phyloP scores from a whole-genome alignment of 1,140 invertebrate genomes.

The Tetraneura akinire region DNA sequence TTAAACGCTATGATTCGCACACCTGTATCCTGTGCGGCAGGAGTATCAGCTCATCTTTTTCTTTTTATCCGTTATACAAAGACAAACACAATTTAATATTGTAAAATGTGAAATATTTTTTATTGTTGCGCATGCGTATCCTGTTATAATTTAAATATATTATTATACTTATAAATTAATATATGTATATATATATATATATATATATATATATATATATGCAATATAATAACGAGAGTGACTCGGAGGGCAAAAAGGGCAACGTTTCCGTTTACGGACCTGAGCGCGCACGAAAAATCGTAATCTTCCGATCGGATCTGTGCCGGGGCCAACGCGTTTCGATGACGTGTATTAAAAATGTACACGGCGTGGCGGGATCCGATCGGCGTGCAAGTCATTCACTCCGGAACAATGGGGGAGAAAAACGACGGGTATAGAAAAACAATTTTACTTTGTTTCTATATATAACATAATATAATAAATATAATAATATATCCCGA shows the following conservation, averaged over 20 bases:
- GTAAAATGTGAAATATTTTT: no score
- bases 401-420: constrained; percentile 29
- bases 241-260: constrained; percentile 40
- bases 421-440: constrained; percentile 44
- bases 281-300: constrained; percentile 35
- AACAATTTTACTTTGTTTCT: constrained; percentile 36
- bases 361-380: background rate
- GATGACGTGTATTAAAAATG: no score
- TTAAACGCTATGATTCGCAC: no score
- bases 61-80: no score
- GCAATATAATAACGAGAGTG: constrained; percentile 39
- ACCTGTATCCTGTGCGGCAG: no score
- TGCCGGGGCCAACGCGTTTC: background rate
- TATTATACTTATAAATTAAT: no score
- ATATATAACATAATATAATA: background rate
- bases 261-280: constrained; percentile 48
- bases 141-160: no score
- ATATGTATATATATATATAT: no score
- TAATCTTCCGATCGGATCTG: constrained; percentile 46
- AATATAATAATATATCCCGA: constrained; percentile 21
- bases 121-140: no score
- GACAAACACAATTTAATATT: no score
- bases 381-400: constrained; percentile 24
- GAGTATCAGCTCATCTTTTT: no score
- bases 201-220: background rate